Base-by-base conservation (phyloP, 2,888 invertebrate genomes). In the Mellilla xanthometata region DNA sequence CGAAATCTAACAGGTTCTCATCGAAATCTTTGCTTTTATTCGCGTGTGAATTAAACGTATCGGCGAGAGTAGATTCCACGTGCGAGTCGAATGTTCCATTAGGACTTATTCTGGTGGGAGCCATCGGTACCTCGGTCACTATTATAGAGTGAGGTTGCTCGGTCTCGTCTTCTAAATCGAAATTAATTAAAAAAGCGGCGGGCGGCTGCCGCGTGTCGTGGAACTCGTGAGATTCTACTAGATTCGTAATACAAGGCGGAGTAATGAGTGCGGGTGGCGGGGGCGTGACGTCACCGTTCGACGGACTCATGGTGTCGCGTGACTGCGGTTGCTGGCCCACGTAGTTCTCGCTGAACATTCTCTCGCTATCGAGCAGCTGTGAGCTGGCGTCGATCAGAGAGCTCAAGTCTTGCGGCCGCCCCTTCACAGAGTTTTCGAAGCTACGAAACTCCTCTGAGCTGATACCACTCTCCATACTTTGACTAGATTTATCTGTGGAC, bases 131-230 rank as follows among this genome's bases (percentile, higher is more conserved):
- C 61, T 86, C 85, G 2, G 88, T 87, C 33, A 88, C 77, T 4
- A 88, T 87, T 10, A 88, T 85, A 23, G 88, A 88, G 58, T 88
- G 88, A 10, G 88, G 88, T 53, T 87, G 88, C 33, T 88, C 87
- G 12, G 72, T 83, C 54, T 85, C 87, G 50, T 87, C 86, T 34
- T 84, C 85, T 8, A 60, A 56, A 45, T 80, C 78, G 40, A 81
- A 71, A 60, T 82, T 77, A 8, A 80, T 73, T 52, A 80, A 68
- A 62, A 73, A 79, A 54, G 69, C 52, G 49, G 59, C 67, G 38
- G 67, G 58, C 24, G 73, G 66, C 65, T 68, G 72, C 46, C 59
- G 58, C 65, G 62, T 59, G 59, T 70, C 72, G 58, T 65, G 62
- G 62, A 75, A 56, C 43, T 58, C 57, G 39, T 78, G 81, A 81